A percentile compares a stretch with the other conserved stretches of the same genome.
Evolutionary conservation across 2,888 invertebrate genomes (phyloP).

Genomic region (Neelides folsomi): DNA sequence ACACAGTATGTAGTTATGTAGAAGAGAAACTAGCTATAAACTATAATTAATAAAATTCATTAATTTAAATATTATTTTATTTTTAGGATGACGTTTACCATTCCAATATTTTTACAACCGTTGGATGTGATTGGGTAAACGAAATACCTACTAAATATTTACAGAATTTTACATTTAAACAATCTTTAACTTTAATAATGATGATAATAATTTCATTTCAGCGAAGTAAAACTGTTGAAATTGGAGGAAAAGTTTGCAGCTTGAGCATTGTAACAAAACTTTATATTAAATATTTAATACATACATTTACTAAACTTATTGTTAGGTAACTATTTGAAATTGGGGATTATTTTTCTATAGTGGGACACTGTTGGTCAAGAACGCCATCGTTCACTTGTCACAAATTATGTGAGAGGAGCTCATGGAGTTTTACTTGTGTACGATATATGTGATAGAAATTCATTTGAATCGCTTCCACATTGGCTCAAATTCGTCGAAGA

Average conservation of each 20-base stretch:
- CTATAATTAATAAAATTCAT: neutral
- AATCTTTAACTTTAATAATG: neutral
- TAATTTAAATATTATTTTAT: constrained; percentile 3
- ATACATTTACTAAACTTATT: neutral
- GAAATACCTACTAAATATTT: neutral
- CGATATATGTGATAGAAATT: constrained; percentile 22
- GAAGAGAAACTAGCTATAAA: too few species aligned
- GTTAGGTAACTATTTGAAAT: neutral
- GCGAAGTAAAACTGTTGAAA: constrained; percentile 21
- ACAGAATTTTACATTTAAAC: neutral
- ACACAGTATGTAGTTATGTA: constrained; percentile 11
- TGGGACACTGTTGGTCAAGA: constrained; percentile 31
- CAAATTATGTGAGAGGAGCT: constrained; percentile 27
- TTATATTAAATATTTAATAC: neutral
- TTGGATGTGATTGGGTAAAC: constrained; percentile 29
- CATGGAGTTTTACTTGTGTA: constrained; percentile 27
- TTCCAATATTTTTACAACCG: constrained; percentile 19
- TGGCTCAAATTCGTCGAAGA: constrained; percentile 27
- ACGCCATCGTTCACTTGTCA: constrained; percentile 25
- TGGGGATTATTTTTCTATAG: constrained; percentile 10
- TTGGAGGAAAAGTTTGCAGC: constrained; percentile 24
- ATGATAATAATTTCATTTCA: constrained; percentile 6
- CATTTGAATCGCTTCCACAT: constrained; percentile 18
- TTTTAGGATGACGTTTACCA: constrained; percentile 24
- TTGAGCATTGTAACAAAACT: constrained; percentile 18